Evolutionary conservation across 2,888 invertebrate species (phyloP).

Genomic region (Mythimna lalbum): DNA sequence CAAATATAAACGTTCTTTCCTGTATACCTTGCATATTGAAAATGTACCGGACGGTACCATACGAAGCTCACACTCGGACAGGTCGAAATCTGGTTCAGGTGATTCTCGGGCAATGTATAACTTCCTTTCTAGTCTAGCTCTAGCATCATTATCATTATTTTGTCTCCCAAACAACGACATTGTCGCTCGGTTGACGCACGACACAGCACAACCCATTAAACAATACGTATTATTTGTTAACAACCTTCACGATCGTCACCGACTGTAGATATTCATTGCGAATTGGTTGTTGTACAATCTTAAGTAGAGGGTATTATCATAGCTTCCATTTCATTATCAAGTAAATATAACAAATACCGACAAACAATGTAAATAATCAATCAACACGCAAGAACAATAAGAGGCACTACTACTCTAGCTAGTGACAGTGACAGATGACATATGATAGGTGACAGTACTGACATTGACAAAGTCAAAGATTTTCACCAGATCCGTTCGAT

Average conservation of each 20-base stretch:
- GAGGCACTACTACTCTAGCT: slow-evolving; percentile 1
- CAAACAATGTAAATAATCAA: slow-evolving; percentile 55
- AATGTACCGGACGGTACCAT: slow-evolving; percentile 94
- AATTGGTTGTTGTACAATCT: slow-evolving; percentile 35
- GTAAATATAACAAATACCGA: slow-evolving; percentile 32
- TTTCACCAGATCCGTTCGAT: background rate
- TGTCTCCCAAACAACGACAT: slow-evolving; percentile 86
- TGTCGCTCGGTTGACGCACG: slow-evolving; percentile 80
- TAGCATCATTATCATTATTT: slow-evolving; percentile 73
- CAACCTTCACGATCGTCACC: slow-evolving; percentile 70
- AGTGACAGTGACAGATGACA: slow-evolving; percentile 34
- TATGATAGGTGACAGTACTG: slow-evolving; percentile 5
- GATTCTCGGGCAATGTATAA: slow-evolving; percentile 92
- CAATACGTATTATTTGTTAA: slow-evolving; percentile 57
- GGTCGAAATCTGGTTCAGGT: slow-evolving; percentile 95
- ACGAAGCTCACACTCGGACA: slow-evolving; percentile 94
- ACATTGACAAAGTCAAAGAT: background rate
- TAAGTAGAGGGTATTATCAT: slow-evolving; percentile 25
- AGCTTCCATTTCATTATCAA: slow-evolving; percentile 29
- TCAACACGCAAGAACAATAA: slow-evolving; percentile 23
- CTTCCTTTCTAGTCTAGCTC: slow-evolving; percentile 84
- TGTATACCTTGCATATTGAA: slow-evolving; percentile 95
- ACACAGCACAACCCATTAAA: slow-evolving; percentile 88
- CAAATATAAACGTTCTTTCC: slow-evolving; percentile 93
- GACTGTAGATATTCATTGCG: slow-evolving; percentile 67